Base-by-base conservation (phyloP, 2,113 vertebrate species). In the Xiphorhynchus elegans region DNA sequence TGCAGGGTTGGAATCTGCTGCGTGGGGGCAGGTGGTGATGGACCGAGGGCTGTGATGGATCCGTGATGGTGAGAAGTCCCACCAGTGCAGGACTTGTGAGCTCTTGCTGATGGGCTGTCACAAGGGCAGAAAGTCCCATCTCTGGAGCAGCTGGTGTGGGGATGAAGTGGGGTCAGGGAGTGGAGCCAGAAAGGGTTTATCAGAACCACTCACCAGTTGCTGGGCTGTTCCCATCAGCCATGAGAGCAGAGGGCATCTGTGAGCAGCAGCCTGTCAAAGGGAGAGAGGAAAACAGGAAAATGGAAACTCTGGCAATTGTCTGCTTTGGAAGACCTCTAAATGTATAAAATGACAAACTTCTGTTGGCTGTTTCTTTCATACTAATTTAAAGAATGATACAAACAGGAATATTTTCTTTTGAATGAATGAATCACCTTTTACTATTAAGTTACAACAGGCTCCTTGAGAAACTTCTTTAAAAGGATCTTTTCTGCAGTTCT, bases 211-310 rank as follows among this genome's bases (percentile, higher is more conserved):
- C 46, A 40, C 5, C 44, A 29, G 39, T 29, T 28, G 19, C 40
- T 1, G 2, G 37, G 52, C 24, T 62, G n/a, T 79, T 83, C 13
- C 62, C 1, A 1, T 37, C 4, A 4, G 37, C 46, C 4, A 0
- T 40, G 39, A 40, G 66, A 76, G 73, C 19, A 46, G n/a, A 50
- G 17, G 39, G 23, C 17, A 33, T 29, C 75, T 0, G 2, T 40
- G 62, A 79, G 46, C 35, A 83, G 49, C 56, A 58, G 49, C 76
- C 49, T 60, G 20, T 17, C 39, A 28, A 70, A 63, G 18, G 25
- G 13, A 64, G n/a, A 62, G n/a, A 66, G 29, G n/a, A 67, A 73
- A 33, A 49, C 7, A 75, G 29, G 29, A 62, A 73, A 33, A 49
- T 10, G 60, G 76, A 58, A 73, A 50, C 55, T 64, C 0, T 1